Evolutionary conservation across 2,113 vertebrate genomes (phyloP), one percentile per base, ranked within the genome.

Genomic region (Gymnorhina tibicen): DNA sequence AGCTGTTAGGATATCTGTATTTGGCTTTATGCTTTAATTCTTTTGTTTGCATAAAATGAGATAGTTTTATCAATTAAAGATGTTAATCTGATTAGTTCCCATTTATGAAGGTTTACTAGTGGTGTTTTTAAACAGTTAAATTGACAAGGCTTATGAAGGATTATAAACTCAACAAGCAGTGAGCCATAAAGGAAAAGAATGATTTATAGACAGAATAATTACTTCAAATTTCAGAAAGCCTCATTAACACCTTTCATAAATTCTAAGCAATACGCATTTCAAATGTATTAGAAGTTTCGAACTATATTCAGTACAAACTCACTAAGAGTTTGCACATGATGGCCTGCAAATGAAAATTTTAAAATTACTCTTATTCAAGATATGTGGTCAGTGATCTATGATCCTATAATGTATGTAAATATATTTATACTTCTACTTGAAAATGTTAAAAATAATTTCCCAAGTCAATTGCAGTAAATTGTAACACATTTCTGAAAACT

Each of bases 91-190:
- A 93, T 96, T 96, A 96, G 41, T 91, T 86, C 67, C 42, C 49
- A 85, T 95, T 90, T 97, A 91, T 95, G 95, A 93, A 93, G 60
- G 64, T 94, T 97, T 97, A 49, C 78, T 96, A 24, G 60, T 23
- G 22, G 23, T 63, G 33, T 97, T 97, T 97, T 91, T 94, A 94
- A 96, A 96, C 73, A 97, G 62, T 93, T 97, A 92, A 95, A 96
- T 97, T 97, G 96, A 92, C 75, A 90, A 97, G 89, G 86, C 97
- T 97, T 97, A 93, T 94, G 76, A 85, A 88, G 83, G 35, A 46
- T 96, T 95, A 94, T 97, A 97, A 97, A 97, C 58, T 96, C 92
- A 94, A 78, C 93, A 92, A 95, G 64, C 72, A 95, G 52, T 97
- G 84, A 97, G 64, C 58, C 95, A 85, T 86, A 95, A 87, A 97